Evolutionary conservation across 2,113 vertebrate genomes (phyloP), one percentile per base, ranked within the genome.

Genomic region (Sciurus niger): DNA sequence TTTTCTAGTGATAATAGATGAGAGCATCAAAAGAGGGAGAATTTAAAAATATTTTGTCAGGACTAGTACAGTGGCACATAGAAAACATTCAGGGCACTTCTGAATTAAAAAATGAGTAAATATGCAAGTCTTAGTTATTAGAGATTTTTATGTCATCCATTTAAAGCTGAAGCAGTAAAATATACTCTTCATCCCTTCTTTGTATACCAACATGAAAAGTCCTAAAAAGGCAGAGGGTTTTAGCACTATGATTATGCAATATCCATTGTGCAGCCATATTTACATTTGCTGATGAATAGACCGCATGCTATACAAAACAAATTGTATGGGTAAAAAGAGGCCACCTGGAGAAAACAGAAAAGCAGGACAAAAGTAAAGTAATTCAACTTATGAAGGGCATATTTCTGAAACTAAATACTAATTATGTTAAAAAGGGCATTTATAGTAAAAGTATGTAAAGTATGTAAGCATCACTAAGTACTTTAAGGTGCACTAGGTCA

Each of bases 1-100:
- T 48, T 4, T 79, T 79, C 25, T 67, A 67, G 30, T 9, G n/a
- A 46, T n/a, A 93, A 84, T 34, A 51, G 46, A 79, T 12, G 70
- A 78, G 18, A 58, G 65, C 17, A 83, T 58, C 14, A 40, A 18
- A 46, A 89, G 13, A 65, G 17, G 22, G 13, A 60, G 4, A 2
- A 43, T 67, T 83, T 83, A 40, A 68, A 90, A 74, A 51, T 90
- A 92, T 85, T 92, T 97, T 74, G 73, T 79, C 53, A 91, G 17
- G 25, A 67, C 34, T n/a, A 55, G 34, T 24, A 78, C 9, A 68
- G 11, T 60, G 11, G 40, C 13, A 43, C 37, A 51, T 2, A n/a
- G 53, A 92, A 95, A 43, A 9, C 51, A 76, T 74, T 93, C 25
- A 46, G 72, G 60, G 65, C 3, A 48, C 2, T 84, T 84, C 11